Percentiles rank a stretch among this genome's conserved stretches.
phyloP scores from a whole-genome alignment of 1,140 invertebrate species.

The Ips nitidus region DNA sequence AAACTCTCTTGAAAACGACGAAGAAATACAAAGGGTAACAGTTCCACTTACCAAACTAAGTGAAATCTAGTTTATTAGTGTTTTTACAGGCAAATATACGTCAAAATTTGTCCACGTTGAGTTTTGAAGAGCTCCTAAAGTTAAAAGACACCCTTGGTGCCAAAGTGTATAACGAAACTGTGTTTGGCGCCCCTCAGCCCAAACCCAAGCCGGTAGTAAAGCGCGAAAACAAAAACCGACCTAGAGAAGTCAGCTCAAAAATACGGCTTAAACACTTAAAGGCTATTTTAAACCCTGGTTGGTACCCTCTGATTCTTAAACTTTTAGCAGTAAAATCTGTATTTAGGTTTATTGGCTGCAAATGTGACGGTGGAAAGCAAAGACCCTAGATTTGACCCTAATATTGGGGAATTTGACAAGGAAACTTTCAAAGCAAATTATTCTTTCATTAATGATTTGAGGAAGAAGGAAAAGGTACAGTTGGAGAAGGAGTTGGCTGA shows the following conservation, averaged over 20 bases:
- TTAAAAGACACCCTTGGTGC: constrained; percentile 76
- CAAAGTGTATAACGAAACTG: constrained; percentile 76
- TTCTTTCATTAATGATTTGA: constrained; percentile 70
- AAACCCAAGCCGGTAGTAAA: constrained; percentile 57
- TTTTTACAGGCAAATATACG: constrained; percentile 30
- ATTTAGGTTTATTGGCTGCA: constrained; percentile 49
- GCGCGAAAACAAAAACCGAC: constrained; percentile 71
- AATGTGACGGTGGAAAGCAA: constrained; percentile 54
- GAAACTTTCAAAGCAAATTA: constrained; percentile 75
- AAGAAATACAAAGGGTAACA: constrained; percentile 1
- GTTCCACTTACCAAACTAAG: too few relatives aligned
- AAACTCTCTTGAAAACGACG: background rate
- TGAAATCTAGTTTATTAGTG: background rate
- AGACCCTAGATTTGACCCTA: constrained; percentile 70
- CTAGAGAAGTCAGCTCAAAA: constrained; percentile 77
- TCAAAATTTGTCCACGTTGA: constrained; percentile 63
- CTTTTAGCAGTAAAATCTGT: background rate
- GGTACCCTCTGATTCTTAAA: background rate
- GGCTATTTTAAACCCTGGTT: constrained; percentile 33
- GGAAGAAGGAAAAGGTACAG: constrained; percentile 64
- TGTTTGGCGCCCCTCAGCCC: constrained; percentile 60
- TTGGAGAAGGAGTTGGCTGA: constrained; percentile 65
- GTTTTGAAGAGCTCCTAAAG: constrained; percentile 78
- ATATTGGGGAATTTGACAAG: constrained; percentile 75
- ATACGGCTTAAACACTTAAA: constrained; percentile 58